These are phyloP conservation scores for Apotomis betuletana DNA, from an alignment of 2,888 invertebrate species.

Conservation along the genomic window DNA sequence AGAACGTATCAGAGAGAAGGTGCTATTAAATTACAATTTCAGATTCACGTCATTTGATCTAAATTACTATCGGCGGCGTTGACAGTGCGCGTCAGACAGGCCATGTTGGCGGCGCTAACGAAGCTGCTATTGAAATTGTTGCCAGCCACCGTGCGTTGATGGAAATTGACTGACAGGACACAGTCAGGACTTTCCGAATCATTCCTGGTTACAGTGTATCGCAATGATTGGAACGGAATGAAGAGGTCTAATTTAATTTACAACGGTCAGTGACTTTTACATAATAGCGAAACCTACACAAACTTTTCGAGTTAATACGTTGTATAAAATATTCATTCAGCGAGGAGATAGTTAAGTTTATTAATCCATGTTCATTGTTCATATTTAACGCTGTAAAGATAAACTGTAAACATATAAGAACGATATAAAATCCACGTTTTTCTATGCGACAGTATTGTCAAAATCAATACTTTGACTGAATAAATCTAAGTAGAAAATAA, in stretches of 20 bases:
- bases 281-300: no score
- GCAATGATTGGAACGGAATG: no score
- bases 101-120: slow-evolving; percentile 25
- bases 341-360: no score
- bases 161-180: slow-evolving; percentile 6
- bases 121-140: slow-evolving; percentile 31
- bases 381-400: no score
- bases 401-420: no score
- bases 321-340: no score
- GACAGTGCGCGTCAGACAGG: slow-evolving; percentile 27
- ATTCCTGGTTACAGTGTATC: neutral
- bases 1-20: slow-evolving; percentile 2
- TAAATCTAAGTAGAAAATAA: slow-evolving; percentile 18
- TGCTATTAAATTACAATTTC: slow-evolving; percentile 26
- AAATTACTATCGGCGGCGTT: slow-evolving; percentile 28
- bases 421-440: no score
- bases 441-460: neutral
- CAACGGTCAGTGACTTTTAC: no score
- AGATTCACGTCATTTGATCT: slow-evolving; percentile 28
- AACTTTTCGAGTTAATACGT: no score
- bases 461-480: neutral
- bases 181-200: neutral
- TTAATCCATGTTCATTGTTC: no score
- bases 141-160: slow-evolving; percentile 9
- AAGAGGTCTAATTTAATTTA: no score